phyloP scores from a whole-genome alignment of 1,140 invertebrate genomes.

The Ephestia elutella region DNA sequence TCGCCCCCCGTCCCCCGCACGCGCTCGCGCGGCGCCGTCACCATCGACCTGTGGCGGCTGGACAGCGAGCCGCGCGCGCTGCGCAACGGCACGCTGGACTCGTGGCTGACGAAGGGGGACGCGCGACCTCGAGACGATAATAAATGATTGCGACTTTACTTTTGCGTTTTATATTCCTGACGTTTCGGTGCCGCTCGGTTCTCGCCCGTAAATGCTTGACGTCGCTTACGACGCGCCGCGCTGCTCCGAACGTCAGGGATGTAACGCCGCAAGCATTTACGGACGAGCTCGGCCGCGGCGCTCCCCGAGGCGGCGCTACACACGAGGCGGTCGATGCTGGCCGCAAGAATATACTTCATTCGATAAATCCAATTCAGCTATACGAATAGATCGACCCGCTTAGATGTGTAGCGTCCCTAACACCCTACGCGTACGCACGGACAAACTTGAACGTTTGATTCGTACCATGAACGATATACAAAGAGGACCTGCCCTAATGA shows the following conservation, averaged over 20 bases:
- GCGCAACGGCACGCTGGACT: slow-evolving; percentile 52
- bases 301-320: too few species aligned
- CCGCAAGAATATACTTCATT: too few species aligned
- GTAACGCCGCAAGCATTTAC: slow-evolving; percentile 63
- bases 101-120: slow-evolving; percentile 38
- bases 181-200: slow-evolving; percentile 69
- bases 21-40: slow-evolving; percentile 83
- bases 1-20: slow-evolving; percentile 70
- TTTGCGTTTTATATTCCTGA: slow-evolving; percentile 72
- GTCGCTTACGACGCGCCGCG: slow-evolving; percentile 16
- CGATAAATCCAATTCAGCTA: too few species aligned
- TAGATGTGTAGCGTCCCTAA: too few species aligned
- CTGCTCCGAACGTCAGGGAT: slow-evolving; percentile 61
- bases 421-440: too few species aligned
- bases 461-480: too few species aligned
- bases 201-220: slow-evolving; percentile 60
- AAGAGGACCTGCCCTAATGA: too few species aligned
- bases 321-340: too few species aligned
- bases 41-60: slow-evolving; percentile 87
- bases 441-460: too few species aligned
- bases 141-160: slow-evolving; percentile 48
- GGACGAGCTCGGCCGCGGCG: slow-evolving; percentile 35
- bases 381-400: too few species aligned
- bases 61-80: slow-evolving; percentile 74
- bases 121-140: slow-evolving; percentile 29